Evolutionary conservation across 2,888 invertebrate species (phyloP), one percentile per base, ranked within the genome.

Genomic region (Copidosoma aretas): DNA sequence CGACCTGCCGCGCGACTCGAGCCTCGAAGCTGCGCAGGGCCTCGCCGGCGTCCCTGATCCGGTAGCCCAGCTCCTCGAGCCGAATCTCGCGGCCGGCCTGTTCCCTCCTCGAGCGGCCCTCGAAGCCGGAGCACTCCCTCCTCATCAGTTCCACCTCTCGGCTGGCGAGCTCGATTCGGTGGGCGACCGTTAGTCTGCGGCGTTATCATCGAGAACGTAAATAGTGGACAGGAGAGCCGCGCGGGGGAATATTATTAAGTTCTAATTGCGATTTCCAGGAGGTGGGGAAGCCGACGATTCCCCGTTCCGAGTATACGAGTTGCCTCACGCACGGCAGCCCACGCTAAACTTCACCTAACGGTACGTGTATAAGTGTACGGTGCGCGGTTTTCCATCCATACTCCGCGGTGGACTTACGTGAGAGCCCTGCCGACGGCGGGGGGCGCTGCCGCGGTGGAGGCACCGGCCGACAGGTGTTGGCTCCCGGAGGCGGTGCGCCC

Each of bases 61-160:
- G 82, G 0, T 88, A 78, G 0, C 84, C 84, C 0, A 87, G 84
- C 76, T 90, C 89, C 78, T 90, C 88, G 1, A 88, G 74, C 71
- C 87, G 85, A 0, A 88, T 87, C 73, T 82, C 85, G 3, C 88
- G 76, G 19, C 84, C 65, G 0, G 84, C 85, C 62, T 83, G 85
- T 74, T 83, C 80, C 70, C 81, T 85, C 0, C 82, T 84, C 0
- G 84, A 82, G 46, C 77, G 83, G 19, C 74, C 73, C 59, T 84
- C 84, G 74, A 73, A 57, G 0, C 78, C 80, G 10, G 83, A 82
- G 17, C 86, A 71, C 43, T 76, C 78, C 0, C 67, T 75, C 10
- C 83, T 79, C n/a, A 86, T 75, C 3, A 86, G 82, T 54, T 87
- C 87, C 77, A 87, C 85, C 76, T 88, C 89, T 1, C 79, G 79